These are phyloP conservation scores for Cheiracanthium punctorium DNA, from an alignment of 2,888 invertebrate genomes.

Conservation along the genomic window DNA sequence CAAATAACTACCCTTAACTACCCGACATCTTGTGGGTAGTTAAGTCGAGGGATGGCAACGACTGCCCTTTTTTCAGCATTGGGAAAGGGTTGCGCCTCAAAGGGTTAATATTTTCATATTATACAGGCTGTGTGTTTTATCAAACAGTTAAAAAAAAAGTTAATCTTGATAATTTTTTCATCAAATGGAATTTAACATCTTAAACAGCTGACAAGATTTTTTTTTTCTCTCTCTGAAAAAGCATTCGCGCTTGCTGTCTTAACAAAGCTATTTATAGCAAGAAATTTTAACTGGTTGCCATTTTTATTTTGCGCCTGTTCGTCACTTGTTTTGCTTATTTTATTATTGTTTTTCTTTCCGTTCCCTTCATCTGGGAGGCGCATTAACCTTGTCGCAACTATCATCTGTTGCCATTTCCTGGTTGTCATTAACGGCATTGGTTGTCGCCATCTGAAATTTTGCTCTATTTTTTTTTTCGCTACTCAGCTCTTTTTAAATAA, in stretches of 20 bases:
- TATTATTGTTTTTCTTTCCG: neutral
- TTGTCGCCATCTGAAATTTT: neutral
- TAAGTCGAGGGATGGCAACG: too few relatives aligned
- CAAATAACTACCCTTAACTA: too few relatives aligned
- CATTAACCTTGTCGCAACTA: constrained; percentile 5
- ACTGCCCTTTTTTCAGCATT: too few relatives aligned
- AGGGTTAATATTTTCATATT: too few relatives aligned
- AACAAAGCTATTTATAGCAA: constrained; percentile 20
- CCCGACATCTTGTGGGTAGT: too few relatives aligned
- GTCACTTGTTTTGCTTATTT: neutral
- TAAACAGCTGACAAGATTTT: neutral
- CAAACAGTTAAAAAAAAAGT: too few relatives aligned
- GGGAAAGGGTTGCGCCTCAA: too few relatives aligned
- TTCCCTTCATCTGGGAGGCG: neutral
- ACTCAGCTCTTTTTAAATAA: too few relatives aligned
- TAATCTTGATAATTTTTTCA: too few relatives aligned
- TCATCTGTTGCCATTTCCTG: constrained; percentile 2
- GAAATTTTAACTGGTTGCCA: neutral
- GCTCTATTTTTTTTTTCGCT: too few relatives aligned
- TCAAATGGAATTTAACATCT: neutral
- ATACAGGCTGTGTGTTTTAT: too few relatives aligned
- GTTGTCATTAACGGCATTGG: constrained; percentile 1
- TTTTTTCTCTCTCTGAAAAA: neutral
- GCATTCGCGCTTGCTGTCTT: neutral
- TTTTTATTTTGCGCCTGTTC: neutral